These are phyloP conservation scores for Leontocebus nigricollis DNA, from an alignment of 2,797 vertebrate genomes.

Conservation along the genomic window DNA sequence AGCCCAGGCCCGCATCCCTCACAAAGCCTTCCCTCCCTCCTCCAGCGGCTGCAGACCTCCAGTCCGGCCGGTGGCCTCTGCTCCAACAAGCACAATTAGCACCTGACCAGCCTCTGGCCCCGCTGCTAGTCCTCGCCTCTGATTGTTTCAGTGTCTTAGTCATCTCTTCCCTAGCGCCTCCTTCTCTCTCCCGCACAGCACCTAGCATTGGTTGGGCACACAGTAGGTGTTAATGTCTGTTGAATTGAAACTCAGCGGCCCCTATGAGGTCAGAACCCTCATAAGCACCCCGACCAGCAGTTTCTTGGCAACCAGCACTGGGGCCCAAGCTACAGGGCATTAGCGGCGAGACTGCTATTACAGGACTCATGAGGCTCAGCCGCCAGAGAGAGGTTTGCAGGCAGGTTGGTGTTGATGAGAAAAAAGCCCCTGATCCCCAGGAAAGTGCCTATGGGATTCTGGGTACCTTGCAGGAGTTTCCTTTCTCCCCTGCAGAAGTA, in stretches of 20 bases:
- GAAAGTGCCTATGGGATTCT: constrained; percentile 64
- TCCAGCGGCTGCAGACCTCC: constrained; percentile 59
- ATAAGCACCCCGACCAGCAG: constrained; percentile 68
- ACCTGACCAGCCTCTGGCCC: constrained; percentile 65
- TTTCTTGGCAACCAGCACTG: constrained; percentile 75
- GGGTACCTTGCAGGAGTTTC: constrained; percentile 58
- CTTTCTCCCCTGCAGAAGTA: constrained; percentile 69
- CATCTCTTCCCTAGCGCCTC: constrained; percentile 26
- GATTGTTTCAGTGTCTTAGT: constrained; percentile 71
- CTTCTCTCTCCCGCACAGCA: constrained; percentile 6
- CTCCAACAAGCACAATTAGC: constrained; percentile 75
- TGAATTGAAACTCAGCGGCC: constrained; percentile 64
- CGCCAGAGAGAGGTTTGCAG: constrained; percentile 64
- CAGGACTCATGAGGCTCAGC: constrained; percentile 49
- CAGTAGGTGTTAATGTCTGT: constrained; percentile 76
- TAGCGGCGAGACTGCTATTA: constrained; percentile 43
- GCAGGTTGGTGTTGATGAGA: constrained; percentile 77
- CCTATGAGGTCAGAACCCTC: constrained; percentile 71
- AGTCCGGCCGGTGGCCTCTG: constrained; percentile 45
- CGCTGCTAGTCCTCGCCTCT: constrained; percentile 54
- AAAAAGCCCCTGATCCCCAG: constrained; percentile 71
- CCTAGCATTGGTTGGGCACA: constrained; percentile 71
- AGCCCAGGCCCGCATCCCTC: background rate
- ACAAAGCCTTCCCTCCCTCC: constrained; percentile 62
- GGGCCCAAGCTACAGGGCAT: constrained; percentile 55